These are phyloP conservation scores for Mormyrus proboscirostris DNA, from an alignment of 2,797 vertebrate species.

Conservation along the genomic window DNA sequence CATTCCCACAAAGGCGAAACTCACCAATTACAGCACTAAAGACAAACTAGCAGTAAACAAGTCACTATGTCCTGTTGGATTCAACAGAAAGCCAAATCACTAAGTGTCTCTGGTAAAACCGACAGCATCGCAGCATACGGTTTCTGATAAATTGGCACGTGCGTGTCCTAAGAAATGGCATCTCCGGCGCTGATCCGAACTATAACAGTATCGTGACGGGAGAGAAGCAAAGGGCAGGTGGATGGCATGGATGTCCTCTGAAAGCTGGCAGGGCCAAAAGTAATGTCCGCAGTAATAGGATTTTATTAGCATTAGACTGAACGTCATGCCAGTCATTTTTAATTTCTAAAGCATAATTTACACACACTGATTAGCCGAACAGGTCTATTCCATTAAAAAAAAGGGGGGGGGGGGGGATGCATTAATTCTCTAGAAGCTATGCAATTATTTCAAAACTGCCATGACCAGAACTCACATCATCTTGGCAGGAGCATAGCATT, in stretches of 20 bases:
- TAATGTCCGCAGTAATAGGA: not conserved
- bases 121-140: not conserved
- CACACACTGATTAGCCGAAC: not conserved
- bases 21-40: not conserved
- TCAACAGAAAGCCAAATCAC: not conserved
- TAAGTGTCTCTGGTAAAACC: not conserved
- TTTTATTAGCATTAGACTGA: not conserved
- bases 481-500: not conserved
- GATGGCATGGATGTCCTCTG: not conserved
- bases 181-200: not conserved
- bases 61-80: not conserved
- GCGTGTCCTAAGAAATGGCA: not conserved
- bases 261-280: not conserved
- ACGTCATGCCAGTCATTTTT: conserved; percentile 6
- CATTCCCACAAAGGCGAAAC: not conserved
- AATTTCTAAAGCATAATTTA: not conserved
- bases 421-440: not conserved
- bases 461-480: not conserved
- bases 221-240: not conserved
- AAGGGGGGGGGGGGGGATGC: not conserved
- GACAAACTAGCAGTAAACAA: not conserved
- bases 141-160: not conserved
- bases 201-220: not conserved
- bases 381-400: conserved; percentile 3
- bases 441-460: conserved; percentile 8